phyloP scores from a whole-genome alignment of 2,888 invertebrate genomes.

The Zaprionus bogoriensis region DNA sequence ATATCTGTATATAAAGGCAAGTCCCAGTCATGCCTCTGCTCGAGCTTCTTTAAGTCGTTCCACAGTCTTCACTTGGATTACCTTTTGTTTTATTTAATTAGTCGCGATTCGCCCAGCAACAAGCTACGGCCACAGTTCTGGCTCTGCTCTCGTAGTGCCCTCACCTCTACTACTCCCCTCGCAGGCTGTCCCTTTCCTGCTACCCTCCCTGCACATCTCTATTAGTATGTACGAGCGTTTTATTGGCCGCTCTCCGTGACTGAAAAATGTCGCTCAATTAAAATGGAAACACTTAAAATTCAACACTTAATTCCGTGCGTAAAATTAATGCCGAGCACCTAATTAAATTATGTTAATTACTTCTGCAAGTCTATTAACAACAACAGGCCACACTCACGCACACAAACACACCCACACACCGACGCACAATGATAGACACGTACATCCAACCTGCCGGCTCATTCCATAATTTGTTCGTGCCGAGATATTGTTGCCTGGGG shows the following conservation, averaged over 20 bases:
- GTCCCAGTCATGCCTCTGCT: background rate
- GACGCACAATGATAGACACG: conserved; percentile 21
- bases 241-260: conserved; percentile 56
- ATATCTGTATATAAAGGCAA: background rate
- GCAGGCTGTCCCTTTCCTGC: background rate
- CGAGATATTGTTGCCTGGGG: conserved; percentile 10
- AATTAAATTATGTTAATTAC: conserved; percentile 77
- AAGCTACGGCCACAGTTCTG: background rate
- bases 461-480: conserved; percentile 15
- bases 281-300: conserved; percentile 77
- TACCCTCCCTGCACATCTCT: conserved; percentile 29
- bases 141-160: too few relatives aligned
- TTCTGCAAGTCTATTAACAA: conserved; percentile 72
- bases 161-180: background rate
- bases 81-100: conserved; percentile 73
- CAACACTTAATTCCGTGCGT: conserved; percentile 79
- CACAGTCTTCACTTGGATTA: conserved; percentile 36
- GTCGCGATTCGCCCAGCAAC: conserved; percentile 26
- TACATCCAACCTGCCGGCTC: conserved; percentile 21
- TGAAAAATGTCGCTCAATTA: conserved; percentile 76
- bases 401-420: background rate
- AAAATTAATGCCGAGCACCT: conserved; percentile 79
- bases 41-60: background rate
- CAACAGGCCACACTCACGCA: conserved; percentile 27
- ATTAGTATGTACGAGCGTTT: conserved; percentile 48